Percentiles rank a stretch among this genome's conserved stretches.
phyloP scores from a whole-genome alignment of 2,113 vertebrate genomes.

The Myrmophylax atrothorax region DNA sequence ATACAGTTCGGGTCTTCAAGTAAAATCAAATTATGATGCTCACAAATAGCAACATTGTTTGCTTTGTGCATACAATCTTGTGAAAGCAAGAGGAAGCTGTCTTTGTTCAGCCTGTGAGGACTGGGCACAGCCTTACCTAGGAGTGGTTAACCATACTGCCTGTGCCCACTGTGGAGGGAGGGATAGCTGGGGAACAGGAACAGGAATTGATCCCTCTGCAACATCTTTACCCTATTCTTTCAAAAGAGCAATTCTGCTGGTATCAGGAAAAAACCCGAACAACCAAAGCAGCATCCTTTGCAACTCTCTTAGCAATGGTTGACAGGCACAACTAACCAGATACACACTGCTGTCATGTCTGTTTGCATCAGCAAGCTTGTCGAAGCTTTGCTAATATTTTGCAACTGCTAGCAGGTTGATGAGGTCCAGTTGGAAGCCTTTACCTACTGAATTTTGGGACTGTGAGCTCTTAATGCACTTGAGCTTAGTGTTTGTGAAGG shows the following conservation, averaged over 20 bases:
- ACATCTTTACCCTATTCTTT: background rate
- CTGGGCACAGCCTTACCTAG: background rate
- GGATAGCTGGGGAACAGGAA: background rate
- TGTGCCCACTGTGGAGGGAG: background rate
- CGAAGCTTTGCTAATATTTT: background rate
- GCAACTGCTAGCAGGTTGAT: background rate
- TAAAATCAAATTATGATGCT: background rate
- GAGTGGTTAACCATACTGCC: background rate
- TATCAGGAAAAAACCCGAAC: background rate
- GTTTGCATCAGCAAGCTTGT: background rate
- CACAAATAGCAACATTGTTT: background rate
- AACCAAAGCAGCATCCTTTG: background rate
- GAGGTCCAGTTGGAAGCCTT: background rate
- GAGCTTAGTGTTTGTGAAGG: background rate
- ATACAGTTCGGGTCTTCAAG: background rate
- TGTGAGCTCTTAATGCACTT: background rate
- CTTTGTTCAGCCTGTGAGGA: background rate
- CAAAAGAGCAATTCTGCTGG: background rate
- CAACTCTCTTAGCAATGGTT: background rate
- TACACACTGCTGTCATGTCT: background rate
- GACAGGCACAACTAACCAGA: background rate
- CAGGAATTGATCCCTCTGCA: background rate
- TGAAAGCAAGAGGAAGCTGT: background rate
- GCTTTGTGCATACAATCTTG: background rate
- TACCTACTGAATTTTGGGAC: background rate